Evolutionary conservation across 2,113 vertebrate species (phyloP).

Genomic region (Leptocoma aspasia): DNA sequence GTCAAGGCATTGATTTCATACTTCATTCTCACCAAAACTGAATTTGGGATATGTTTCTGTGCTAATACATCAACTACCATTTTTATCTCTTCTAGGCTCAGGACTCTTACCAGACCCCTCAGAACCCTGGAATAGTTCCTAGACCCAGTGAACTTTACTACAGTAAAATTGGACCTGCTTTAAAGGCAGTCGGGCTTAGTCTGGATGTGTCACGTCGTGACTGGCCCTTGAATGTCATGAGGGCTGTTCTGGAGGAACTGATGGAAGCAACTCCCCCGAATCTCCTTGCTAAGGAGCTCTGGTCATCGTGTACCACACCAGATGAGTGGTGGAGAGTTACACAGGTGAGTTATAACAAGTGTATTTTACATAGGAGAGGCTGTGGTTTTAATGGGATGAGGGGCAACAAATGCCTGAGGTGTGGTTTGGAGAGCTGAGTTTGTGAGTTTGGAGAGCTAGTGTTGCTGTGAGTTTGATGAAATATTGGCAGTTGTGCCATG

Average conservation of each 20-base stretch:
- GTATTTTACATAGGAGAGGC: neutral
- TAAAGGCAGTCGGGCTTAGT: conserved; percentile 91
- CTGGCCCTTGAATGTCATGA: conserved; percentile 96
- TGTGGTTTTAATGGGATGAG: neutral
- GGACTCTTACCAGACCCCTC: conserved; percentile 89
- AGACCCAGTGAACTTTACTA: conserved; percentile 98
- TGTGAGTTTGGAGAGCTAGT: neutral
- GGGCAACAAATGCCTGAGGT: neutral
- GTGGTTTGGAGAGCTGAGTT: too few relatives aligned
- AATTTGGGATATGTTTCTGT: neutral
- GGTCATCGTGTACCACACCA: conserved; percentile 95
- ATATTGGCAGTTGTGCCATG: neutral
- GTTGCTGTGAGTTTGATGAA: neutral
- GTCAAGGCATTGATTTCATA: neutral
- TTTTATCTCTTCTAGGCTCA: conserved; percentile 74
- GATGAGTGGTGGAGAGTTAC: conserved; percentile 99
- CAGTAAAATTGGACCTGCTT: conserved; percentile 93
- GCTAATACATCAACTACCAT: neutral
- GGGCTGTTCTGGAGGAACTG: conserved; percentile 91
- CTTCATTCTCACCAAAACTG: neutral
- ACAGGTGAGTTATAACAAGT: conserved; percentile 75
- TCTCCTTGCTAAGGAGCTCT: conserved; percentile 94
- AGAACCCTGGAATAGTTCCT: conserved; percentile 90
- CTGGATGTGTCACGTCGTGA: conserved; percentile 93
- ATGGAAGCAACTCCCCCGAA: conserved; percentile 97